Evolutionary conservation across 2,797 vertebrate genomes (phyloP), one percentile per base, ranked within the genome.

Genomic region (Pipistrellus kuhlii): DNA sequence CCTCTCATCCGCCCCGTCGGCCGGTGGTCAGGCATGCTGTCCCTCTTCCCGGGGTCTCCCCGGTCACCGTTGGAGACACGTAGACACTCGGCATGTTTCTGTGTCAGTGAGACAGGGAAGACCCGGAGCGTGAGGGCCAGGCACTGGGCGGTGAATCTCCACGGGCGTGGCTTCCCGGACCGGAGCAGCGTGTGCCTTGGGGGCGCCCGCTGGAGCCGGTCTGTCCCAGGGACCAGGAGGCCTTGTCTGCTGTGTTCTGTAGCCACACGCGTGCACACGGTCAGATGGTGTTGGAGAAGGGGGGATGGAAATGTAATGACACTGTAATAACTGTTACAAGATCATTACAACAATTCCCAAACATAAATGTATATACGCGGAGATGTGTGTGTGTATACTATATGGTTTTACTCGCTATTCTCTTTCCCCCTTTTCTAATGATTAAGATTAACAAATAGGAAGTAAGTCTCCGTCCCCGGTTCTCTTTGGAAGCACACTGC

Each of bases 1-100:
- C 41, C 55, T 59, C 35, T n/a, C n/a, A n/a, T n/a, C n/a, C n/a
- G n/a, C 95, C 73, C 83, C 82, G 2, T 82, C 0, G 46, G 88
- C 69, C 27, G 85, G 90, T 98, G 97, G 81, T 97, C 97, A 23
- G 97, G 97, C 98, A 98, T 86, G 98, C 98, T 88, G 97, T 97
- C 0, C 98, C 98, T 93, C 89, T 98, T 90, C 96, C 96, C 90
- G 98, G 97, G 72, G 97, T 97, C 88, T 98, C 98, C 98, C 86
- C 44, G 71, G 82, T 93, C 94, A 84, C 46, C 85, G 73, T 90
- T 89, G 88, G 84, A 75, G 64, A 77, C 78, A 95, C 85, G 93
- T 82, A 81, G 91, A 94, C 55, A 68, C 64, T 75, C 44, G 41
- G 85, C 91, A 53, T 84, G 90, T 87, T 93, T 92, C 76, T 88